Evolutionary conservation across 2,113 vertebrate species (phyloP).

Genomic region (Oenanthe oenanthe): DNA sequence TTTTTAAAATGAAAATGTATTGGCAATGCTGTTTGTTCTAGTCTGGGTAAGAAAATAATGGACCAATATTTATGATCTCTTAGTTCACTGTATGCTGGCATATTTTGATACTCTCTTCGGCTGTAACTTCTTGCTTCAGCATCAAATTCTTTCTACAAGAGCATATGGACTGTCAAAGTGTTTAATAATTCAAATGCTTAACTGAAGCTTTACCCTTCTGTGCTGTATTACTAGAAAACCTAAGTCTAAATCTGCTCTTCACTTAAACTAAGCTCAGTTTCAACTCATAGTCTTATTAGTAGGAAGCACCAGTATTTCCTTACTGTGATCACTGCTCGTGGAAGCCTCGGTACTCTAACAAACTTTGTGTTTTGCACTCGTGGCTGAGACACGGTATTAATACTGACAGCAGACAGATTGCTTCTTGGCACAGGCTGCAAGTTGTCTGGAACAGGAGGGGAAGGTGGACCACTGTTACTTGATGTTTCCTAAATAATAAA

Average conservation of each 20-base stretch:
- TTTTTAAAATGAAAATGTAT: background rate
- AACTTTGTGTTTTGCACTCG: constrained; percentile 82
- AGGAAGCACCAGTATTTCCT: constrained; percentile 22
- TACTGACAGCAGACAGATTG: constrained; percentile 84
- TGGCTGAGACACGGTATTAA: constrained; percentile 83
- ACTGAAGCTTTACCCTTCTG: background rate
- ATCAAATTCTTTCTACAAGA: background rate
- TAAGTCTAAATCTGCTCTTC: background rate
- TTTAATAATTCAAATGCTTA: background rate
- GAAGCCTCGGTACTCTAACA: constrained; percentile 78
- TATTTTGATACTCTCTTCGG: background rate
- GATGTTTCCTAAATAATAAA: constrained; percentile 73
- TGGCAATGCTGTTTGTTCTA: background rate
- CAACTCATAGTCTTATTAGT: background rate
- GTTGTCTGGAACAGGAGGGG: constrained; percentile 74
- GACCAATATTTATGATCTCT: background rate
- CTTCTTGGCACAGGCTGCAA: constrained; percentile 78
- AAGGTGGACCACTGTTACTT: constrained; percentile 84
- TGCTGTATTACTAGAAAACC: background rate
- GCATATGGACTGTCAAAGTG: background rate
- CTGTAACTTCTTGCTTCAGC: background rate
- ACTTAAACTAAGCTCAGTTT: background rate
- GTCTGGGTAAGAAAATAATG: background rate
- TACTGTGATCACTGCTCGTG: constrained; percentile 84
- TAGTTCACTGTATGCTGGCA: background rate